phyloP scores from a whole-genome alignment of 1,140 invertebrate genomes.

The Holotrichia oblita region DNA sequence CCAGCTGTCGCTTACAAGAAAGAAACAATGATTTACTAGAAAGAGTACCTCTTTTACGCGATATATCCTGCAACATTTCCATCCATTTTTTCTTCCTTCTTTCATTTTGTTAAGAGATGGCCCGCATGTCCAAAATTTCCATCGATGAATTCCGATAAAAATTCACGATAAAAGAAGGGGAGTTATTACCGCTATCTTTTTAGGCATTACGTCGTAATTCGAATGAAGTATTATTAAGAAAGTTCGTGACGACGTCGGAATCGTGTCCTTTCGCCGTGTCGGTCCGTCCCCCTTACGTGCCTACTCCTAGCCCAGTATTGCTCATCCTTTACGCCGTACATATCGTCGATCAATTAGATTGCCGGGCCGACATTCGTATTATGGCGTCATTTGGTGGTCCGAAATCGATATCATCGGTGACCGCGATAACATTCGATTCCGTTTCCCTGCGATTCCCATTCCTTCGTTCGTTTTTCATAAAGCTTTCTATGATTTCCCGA shows the following conservation, averaged over 20 bases:
- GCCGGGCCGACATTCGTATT: slow-evolving; percentile 34
- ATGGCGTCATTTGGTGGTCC: slow-evolving; percentile 39
- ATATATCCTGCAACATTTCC: neutral
- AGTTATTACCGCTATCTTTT: slow-evolving; percentile 21
- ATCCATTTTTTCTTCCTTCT: neutral
- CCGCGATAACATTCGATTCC: slow-evolving; percentile 10
- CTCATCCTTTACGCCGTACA: slow-evolving; percentile 3
- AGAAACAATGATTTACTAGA: too few relatives aligned
- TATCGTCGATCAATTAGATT: slow-evolving; percentile 40
- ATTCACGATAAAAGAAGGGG: slow-evolving; percentile 6
- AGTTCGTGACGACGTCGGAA: slow-evolving; percentile 27
- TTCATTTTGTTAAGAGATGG: neutral
- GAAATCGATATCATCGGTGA: slow-evolving; percentile 25
- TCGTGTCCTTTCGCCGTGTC: neutral
- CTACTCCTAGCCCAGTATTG: neutral
- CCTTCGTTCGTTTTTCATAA: neutral
- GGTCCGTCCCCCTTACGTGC: neutral
- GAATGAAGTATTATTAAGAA: slow-evolving; percentile 31
- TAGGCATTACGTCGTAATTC: slow-evolving; percentile 26
- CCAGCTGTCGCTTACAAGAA: too few relatives aligned
- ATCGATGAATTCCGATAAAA: slow-evolving; percentile 25
- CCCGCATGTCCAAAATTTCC: neutral
- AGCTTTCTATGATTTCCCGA: neutral
- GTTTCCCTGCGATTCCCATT: neutral
- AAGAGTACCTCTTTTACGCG: too few relatives aligned